Evolutionary conservation across 2,797 vertebrate species (phyloP), one percentile per base, ranked within the genome.

Genomic region (Amblyraja radiata): DNA sequence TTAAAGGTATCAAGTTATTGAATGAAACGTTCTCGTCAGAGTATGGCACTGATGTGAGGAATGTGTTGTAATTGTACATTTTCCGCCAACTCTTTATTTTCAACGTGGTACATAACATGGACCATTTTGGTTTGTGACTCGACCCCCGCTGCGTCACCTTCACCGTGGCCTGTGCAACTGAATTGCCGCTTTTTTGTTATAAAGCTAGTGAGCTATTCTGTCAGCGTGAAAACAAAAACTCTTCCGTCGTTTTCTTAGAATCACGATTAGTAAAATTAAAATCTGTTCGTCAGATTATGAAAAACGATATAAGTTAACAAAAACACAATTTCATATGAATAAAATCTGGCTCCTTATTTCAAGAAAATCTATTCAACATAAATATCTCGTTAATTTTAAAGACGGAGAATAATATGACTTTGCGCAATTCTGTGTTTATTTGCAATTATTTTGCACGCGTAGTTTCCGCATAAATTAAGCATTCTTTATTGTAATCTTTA

Each of bases 141-240:
- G 71, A 76, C 90, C 90, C 90, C 90, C 71, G 90, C 90, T 92
- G 90, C 3, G 90, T 92, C 90, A 92, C 90, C 90, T 92, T 92
- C 90, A 92, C 90, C 90, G 71, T 92, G 90, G 90, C 90, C 90
- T 74, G 46, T 74, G 71, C 71, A 68, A 92, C 71, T 92, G 23
- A 92, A 92, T 76, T 54, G 71, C 90, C 39, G 71, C 25, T n/a
- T 92, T 84, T 74, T 76, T 46, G 36, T 25, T 74, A 92, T 54
- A 92, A 92, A 76, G 71, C 23, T 23, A 76, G 39, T 76, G 65
- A 76, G 23, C 71, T 73, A 28, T 16, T 92, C 23, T 46, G 23
- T 76, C 90, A 92, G 90, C 71, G 90, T 73, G 39, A 10, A n/a
- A 39, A 73, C 71, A 23, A 39, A 90, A 46, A 9, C 90, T 74